Base-by-base conservation (phyloP, 2,113 vertebrate species). In the Chaetodon trifascialis region DNA sequence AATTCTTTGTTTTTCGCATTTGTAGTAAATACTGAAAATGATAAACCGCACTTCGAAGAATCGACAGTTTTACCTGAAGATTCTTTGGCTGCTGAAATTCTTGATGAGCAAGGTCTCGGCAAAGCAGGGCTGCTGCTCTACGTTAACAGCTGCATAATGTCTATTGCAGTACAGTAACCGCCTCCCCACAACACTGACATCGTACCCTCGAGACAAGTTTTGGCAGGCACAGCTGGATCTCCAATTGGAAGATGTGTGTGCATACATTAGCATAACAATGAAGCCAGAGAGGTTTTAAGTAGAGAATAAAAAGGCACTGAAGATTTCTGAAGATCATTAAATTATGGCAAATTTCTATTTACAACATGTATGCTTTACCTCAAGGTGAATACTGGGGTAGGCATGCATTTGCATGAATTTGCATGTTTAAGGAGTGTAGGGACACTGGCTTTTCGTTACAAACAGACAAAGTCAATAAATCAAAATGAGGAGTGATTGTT, bases 331-430 rank as follows among this genome's bases (percentile, higher is more conserved):
- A 94, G 92, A 94, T 93, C 91, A 94, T 95, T 94, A 94, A 95
- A 92, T 84, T 88, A 89, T 88, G 85, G 91, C 89, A 90, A 91
- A 82, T 93, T 91, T 91, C 89, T 95, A 92, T 95, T 94, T 95
- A 93, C 92, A 92, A 93, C 92, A 91, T 93, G 88, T 88, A 82
- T 81, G 93, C 91, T 84, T 93, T 94, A 94, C 86, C 93, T 91
- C 82, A 94, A 94, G 95, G 94, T 95, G 94, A 95, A 87, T 74
- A 86, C 86, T 82, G 85, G 91, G 92, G 90, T 91, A 89, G 82
- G 90, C 90, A 95, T 95, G 78, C 82, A 96, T 96, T 91, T 94
- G 91, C 95, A 96, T 95, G 74, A 75, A 96, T 96, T 95, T 92
- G 88, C 94, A 95, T 95, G 68, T 89, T 87, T 91, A 93, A 93